These are phyloP conservation scores for Metridium senile DNA, from an alignment of 92 coral and sea anemone species.

Conservation along the genomic window DNA sequence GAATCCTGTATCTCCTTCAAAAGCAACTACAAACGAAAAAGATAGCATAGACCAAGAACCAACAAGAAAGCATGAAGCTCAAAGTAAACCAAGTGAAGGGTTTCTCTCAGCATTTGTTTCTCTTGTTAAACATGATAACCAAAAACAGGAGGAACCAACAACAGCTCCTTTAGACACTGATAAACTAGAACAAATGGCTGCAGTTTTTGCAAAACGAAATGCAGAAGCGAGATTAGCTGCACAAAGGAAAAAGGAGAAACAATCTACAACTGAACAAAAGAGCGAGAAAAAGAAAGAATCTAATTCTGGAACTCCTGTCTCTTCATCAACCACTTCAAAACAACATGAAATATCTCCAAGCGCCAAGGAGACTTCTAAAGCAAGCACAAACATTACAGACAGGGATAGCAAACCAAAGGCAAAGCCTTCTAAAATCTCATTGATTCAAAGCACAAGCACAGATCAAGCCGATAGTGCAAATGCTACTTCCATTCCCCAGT, in stretches of 20 bases:
- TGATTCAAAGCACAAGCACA: not conserved
- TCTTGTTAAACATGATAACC: constrained; percentile 4
- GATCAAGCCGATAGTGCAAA: not conserved
- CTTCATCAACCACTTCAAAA: not conserved
- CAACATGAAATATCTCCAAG: not conserved
- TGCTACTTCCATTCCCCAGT: not conserved
- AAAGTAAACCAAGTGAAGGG: not conserved
- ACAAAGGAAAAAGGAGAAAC: not conserved
- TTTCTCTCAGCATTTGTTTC: constrained; percentile 13
- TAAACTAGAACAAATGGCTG: constrained; percentile 26
- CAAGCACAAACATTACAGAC: not conserved
- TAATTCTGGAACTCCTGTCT: not conserved
- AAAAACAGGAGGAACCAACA: not conserved
- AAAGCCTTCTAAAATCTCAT: not conserved
- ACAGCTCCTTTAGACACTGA: not conserved
- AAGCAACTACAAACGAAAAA: not conserved
- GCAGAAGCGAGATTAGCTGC: constrained; percentile 20
- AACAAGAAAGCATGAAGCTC: not conserved
- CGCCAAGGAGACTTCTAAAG: not conserved
- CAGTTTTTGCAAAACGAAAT: constrained; percentile 13
- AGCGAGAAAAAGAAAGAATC: not conserved
- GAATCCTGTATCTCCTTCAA: not conserved
- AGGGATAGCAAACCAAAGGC: not conserved
- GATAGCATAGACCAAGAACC: not conserved
- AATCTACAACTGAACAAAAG: not conserved